Percentiles rank a stretch among this genome's conserved stretches.
phyloP scores from a whole-genome alignment of 53 echinoderm and acorn worm genomes.

The Luidia sarsii region DNA sequence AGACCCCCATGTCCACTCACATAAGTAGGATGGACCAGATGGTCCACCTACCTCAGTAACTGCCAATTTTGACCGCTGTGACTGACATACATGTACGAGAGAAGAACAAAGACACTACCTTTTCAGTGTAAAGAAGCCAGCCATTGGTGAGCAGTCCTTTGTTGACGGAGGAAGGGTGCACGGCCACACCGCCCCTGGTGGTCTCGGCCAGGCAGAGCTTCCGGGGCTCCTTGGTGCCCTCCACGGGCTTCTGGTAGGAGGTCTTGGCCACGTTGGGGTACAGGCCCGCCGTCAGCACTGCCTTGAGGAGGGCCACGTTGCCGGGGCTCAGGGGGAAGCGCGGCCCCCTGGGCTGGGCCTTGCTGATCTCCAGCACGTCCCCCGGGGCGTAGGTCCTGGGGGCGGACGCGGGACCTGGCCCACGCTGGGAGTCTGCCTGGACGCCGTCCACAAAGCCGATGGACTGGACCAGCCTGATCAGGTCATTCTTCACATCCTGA shows the following conservation, averaged over 20 bases:
- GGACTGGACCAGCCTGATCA: constrained; percentile 75
- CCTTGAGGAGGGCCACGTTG: constrained; percentile 77
- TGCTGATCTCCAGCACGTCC: constrained; percentile 87
- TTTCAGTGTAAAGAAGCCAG: constrained; percentile 86
- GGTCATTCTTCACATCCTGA: constrained; percentile 91
- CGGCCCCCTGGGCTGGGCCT: constrained; percentile 63
- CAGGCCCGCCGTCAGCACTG: constrained; percentile 88
- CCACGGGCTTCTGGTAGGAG: constrained; percentile 60
- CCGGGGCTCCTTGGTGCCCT: constrained; percentile 58
- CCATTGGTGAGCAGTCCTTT: constrained; percentile 66
- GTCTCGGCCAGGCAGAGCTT: constrained; percentile 75
- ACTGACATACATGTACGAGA: too few relatives aligned
- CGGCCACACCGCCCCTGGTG: constrained; percentile 70
- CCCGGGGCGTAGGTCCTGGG: neutral
- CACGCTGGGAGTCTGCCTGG: neutral
- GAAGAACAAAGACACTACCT: too few relatives aligned
- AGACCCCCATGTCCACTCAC: too few relatives aligned
- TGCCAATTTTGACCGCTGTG: too few relatives aligned
- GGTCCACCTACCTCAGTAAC: too few relatives aligned
- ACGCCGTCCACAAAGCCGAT: constrained; percentile 65
- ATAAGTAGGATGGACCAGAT: too few relatives aligned
- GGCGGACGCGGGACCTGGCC: constrained; percentile 18
- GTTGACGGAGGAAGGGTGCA: constrained; percentile 90
- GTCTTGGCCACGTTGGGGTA: constrained; percentile 88
- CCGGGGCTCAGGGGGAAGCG: constrained; percentile 64